Evolutionary conservation across 2,113 vertebrate species (phyloP).

Genomic region (Sebastes fasciatus): DNA sequence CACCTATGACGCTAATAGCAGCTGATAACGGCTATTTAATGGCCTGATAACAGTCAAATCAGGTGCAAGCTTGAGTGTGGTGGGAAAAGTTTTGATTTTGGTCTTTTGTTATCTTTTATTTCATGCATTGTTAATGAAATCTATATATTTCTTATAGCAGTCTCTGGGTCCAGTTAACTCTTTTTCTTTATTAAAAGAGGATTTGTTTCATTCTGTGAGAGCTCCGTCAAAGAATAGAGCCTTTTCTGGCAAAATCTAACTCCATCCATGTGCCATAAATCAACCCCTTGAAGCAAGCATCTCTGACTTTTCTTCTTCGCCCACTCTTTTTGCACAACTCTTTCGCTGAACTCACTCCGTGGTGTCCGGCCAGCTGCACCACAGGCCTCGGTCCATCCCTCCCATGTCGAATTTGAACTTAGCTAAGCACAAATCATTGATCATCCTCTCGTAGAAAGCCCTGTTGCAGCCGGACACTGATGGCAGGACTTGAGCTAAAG

Average conservation of each 20-base stretch:
- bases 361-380: slow-evolving; percentile 82
- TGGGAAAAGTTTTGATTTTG: no score
- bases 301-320: neutral
- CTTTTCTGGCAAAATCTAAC: neutral
- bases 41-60: no score
- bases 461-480: slow-evolving; percentile 55
- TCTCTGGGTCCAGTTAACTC: no score
- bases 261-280: neutral
- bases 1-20: no score
- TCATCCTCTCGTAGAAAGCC: slow-evolving; percentile 49
- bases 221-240: neutral
- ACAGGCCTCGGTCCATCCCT: slow-evolving; percentile 62
- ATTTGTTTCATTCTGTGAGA: neutral
- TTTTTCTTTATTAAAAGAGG: neutral
- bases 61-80: no score
- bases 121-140: no score
- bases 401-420: slow-evolving; percentile 72
- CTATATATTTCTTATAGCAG: no score
- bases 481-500: slow-evolving; percentile 52
- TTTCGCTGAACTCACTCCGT: slow-evolving; percentile 69
- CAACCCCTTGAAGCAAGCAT: no score
- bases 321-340: neutral
- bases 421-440: slow-evolving; percentile 63
- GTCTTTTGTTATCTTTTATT: no score
- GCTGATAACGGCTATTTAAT: no score